These are phyloP conservation scores for Corythornis cristatus DNA, from an alignment of 2,113 vertebrate species.

Conservation along the genomic window DNA sequence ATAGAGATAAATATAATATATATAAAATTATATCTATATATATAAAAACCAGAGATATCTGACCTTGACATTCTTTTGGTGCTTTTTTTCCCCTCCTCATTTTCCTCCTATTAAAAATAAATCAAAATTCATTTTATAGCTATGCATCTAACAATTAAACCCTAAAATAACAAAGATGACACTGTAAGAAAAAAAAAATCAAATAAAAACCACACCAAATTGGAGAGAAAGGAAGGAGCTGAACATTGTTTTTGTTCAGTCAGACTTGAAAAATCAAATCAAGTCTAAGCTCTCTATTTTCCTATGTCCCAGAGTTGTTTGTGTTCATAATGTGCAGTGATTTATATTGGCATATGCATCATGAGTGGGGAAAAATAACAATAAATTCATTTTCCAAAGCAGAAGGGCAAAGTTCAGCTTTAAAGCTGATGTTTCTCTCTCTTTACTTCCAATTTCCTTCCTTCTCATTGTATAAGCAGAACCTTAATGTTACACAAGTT, in stretches of 20 bases:
- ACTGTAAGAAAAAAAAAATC: background rate
- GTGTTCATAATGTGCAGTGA: background rate
- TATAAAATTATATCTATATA: too few species aligned
- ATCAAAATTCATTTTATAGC: background rate
- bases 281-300: background rate
- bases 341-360: background rate
- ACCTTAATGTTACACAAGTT: background rate
- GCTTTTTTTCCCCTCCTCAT: background rate
- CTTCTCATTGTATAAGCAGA: background rate
- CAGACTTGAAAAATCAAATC: background rate
- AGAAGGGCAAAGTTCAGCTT: background rate
- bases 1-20: too few species aligned
- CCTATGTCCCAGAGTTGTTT: background rate
- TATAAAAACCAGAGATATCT: background rate
- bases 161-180: background rate
- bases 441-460: background rate
- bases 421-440: background rate
- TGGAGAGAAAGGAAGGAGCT: background rate
- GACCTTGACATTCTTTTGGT: background rate
- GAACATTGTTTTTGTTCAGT: background rate
- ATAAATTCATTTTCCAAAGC: background rate
- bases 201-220: background rate
- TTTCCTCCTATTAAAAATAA: background rate
- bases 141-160: background rate
- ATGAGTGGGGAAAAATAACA: background rate